phyloP scores from a whole-genome alignment of 2,888 invertebrate genomes.

The Linnaemya tessellans region DNA sequence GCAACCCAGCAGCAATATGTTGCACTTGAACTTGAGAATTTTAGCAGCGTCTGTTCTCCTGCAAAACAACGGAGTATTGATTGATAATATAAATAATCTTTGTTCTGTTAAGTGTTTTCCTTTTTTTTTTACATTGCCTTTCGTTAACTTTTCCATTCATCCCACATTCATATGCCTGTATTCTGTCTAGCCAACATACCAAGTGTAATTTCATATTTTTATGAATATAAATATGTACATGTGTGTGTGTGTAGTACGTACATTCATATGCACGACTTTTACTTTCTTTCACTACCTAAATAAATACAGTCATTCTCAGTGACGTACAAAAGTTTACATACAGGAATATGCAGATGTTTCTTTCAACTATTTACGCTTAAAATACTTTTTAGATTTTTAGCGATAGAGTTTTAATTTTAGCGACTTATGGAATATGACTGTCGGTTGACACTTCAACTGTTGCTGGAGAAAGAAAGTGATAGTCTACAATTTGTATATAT shows the following conservation, averaged over 20 bases:
- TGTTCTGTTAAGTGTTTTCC: neutral
- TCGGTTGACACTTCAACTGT: no score
- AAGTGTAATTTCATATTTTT: constrained; percentile 22
- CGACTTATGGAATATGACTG: no score
- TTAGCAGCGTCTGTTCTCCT: constrained; percentile 21
- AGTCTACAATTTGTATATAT: no score
- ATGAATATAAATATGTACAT: neutral
- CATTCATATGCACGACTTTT: no score
- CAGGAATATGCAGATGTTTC: no score
- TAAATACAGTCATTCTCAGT: neutral
- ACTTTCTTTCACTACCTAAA: neutral
- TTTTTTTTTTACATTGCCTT: neutral
- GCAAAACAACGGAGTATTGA: neutral
- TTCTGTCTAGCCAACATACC: constrained; percentile 29
- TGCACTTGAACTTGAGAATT: constrained; percentile 57
- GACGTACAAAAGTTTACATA: neutral
- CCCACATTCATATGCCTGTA: no score
- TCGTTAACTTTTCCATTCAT: neutral
- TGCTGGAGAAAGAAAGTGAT: no score
- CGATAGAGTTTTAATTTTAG: no score
- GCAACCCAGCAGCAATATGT: neutral
- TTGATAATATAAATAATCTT: neutral
- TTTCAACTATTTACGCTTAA: no score
- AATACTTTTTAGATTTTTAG: no score
- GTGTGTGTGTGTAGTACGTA: neutral